Base-by-base conservation (phyloP, 2,888 invertebrate species). In the Drosophila quinaria region DNA sequence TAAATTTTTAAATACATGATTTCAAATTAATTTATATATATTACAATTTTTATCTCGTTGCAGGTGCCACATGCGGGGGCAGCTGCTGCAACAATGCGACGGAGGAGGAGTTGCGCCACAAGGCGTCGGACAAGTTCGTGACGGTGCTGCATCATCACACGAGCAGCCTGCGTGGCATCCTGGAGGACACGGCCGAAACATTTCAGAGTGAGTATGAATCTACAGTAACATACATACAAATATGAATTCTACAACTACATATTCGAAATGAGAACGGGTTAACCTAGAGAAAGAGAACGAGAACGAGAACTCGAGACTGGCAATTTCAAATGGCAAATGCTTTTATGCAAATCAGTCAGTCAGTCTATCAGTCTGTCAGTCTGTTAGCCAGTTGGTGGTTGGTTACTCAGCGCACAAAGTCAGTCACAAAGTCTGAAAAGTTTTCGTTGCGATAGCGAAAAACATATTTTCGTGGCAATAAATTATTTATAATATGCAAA, bases 151-250 rank as follows among this genome's bases (percentile, higher is more conserved):
- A 95, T 74, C 95, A 95, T 90, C 95, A 96, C 80, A 95, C 96
- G 64, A 94, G 95, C 89, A 95, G 96, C 80, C 94, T 97, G 68
- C 95, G 96, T 79, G 97, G 96, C 79, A 94, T 96, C 68, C 94
- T 97, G 78, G 94, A 95, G 75, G 95, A 95, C 54, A 97, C 97
- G 35, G 95, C 96, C 80, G 94, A 94, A 85, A 95, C 95, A 68
- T 94, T 97, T 86, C 95, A 96, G 94, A 95, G 97, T 97, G 93
- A 94, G 94, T 93, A 72, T 65, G 61, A 64, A 60, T 60, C 62
- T 50, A 33, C 39, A 37, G 17, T n/a, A 49, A 31, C 25, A 25
- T 51, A 31, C 31, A 35, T n/a, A 51, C 31, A 35, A 8, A 51
- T 55, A 17, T 52, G 56, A 66, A 55, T 29, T 46, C 17, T n/a